Base-by-base conservation (phyloP, 1,140 invertebrate species). In the Spodoptera frugiperda region DNA sequence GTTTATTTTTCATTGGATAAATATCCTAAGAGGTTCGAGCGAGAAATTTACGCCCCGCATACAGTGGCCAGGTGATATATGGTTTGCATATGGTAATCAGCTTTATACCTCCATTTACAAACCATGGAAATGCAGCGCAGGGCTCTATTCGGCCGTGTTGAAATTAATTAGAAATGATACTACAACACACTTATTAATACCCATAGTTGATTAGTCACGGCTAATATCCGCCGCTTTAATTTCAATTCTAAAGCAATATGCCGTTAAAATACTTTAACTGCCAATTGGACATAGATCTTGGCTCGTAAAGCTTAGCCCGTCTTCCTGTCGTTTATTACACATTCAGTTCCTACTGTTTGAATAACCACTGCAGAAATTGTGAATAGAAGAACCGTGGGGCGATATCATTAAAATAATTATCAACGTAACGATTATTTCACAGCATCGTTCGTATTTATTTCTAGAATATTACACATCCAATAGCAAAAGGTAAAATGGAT, bases 121-220 rank as follows among this genome's bases (percentile, higher is more conserved):
- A 83, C 78, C 81, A 78, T 83, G 84, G 79, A 90, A 89, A 85
- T 87, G 71, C 81, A 74, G 55, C 78, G 80, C 77, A 75, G 72
- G 82, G 61, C 78, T 80, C 78, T 61, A 82, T 76, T 63, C 73
- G 81, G 78, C 72, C 80, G 78, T 87, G 86, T 90, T 84, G 76
- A 87, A 88, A 86, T 89, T 91, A 90, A 92, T 88, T 85, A 89
- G 88, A 84, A 89, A 84, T 87, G 85, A 87, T 89, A 84, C 84
- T 65, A 79, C 79, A 82, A 82, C 78, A 81, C 78, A 78, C 82
- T 87, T 89, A 89, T 90, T 87, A 90, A 90, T 86, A 86, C 84
- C 70, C 79, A 76, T 83, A 79, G 73, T 77, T 80, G 84, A 83
- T 54, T 49, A 71, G 76, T 78, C 49, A 76, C 79, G 76, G 71